Evolutionary conservation across 2,797 vertebrate species (phyloP).

Genomic region (Hipposideros larvatus): DNA sequence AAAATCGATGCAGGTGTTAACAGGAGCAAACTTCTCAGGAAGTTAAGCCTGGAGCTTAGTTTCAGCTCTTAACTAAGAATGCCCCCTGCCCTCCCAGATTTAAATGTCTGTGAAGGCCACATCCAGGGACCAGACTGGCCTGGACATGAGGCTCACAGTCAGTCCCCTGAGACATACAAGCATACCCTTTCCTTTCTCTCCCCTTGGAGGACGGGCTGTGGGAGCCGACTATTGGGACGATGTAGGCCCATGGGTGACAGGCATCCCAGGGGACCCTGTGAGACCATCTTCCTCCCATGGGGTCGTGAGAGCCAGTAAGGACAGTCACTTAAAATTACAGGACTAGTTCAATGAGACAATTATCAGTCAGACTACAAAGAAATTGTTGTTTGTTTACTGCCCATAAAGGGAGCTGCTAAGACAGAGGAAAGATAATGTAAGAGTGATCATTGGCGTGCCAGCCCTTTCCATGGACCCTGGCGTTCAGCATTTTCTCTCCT

Average conservation of each 20-base stretch:
- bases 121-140: not conserved
- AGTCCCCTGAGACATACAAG: fast-evolving
- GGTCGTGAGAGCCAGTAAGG: not conserved
- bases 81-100: too few relatives aligned
- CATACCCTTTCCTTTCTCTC: not conserved
- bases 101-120: fast-evolving
- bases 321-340: not conserved
- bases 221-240: not conserved
- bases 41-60: not conserved
- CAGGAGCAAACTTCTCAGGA: not conserved
- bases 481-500: not conserved
- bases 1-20: not conserved
- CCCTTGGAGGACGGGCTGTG: fast-evolving
- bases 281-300: not conserved
- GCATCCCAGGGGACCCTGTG: not conserved
- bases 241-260: not conserved
- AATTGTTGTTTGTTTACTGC: constrained; percentile 12
- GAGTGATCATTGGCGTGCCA: fast-evolving
- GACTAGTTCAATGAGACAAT: not conserved
- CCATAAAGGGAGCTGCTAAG: constrained; percentile 26
- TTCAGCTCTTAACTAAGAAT: not conserved
- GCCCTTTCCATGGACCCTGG: constrained; percentile 42
- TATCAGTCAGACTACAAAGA: not conserved
- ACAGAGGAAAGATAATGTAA: constrained; percentile 22
- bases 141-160: fast-evolving